Evolutionary conservation across 92 coral and sea anemone species (phyloP).

Genomic region (Epizoanthus stellaris): DNA sequence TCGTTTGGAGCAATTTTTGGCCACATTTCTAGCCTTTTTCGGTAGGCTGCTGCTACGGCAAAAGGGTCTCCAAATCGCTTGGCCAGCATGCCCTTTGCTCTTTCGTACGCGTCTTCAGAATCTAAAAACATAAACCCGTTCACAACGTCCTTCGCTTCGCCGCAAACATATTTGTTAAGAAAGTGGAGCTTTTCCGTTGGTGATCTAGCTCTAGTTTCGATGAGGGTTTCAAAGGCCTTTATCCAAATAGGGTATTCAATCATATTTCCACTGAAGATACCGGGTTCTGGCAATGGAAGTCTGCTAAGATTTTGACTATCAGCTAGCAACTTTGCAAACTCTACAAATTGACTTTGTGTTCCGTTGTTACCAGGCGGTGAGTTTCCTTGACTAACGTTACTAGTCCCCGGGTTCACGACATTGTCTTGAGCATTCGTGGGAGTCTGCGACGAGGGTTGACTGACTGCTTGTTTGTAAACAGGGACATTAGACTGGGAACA

Average conservation of each 20-base stretch:
- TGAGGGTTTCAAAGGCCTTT: conserved; percentile 61
- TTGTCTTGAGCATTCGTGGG: conserved; percentile 10
- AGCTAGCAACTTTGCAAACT: conserved; percentile 57
- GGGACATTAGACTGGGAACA: too few species aligned
- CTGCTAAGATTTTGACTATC: conserved; percentile 44
- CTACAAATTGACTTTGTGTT: conserved; percentile 50
- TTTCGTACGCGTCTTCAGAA: conserved; percentile 60
- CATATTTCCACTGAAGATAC: conserved; percentile 60
- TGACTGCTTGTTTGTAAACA: too few species aligned
- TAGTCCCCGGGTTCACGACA: background rate
- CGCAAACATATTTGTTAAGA: conserved; percentile 56
- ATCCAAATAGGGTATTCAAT: conserved; percentile 63
- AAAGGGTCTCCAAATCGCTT: conserved; percentile 68
- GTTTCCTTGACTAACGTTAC: too few species aligned
- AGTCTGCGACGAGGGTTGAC: too few species aligned
- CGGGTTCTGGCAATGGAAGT: conserved; percentile 62
- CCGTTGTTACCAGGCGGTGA: background rate
- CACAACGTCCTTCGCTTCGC: conserved; percentile 66
- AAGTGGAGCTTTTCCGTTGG: conserved; percentile 62
- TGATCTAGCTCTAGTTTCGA: conserved; percentile 56
- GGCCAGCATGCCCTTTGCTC: conserved; percentile 53
- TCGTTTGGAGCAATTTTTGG: conserved; percentile 51
- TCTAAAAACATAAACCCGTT: conserved; percentile 63
- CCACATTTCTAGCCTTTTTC: conserved; percentile 60
- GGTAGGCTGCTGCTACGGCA: conserved; percentile 46